phyloP scores from a whole-genome alignment of 2,888 invertebrate genomes.

The Drosophila cognata region DNA sequence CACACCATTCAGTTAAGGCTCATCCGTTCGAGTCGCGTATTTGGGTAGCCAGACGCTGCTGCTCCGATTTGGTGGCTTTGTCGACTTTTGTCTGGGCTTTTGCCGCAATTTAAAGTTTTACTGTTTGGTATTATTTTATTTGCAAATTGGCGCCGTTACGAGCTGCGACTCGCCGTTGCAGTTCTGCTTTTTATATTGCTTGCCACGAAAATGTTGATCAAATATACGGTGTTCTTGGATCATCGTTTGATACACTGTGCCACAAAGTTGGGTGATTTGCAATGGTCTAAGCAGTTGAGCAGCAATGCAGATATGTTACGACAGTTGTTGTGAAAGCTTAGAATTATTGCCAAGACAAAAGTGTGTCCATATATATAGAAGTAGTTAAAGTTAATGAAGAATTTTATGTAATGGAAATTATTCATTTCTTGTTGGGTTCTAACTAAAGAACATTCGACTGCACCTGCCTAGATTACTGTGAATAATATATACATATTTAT shows the following conservation, averaged over 20 bases:
- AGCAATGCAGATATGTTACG: not conserved
- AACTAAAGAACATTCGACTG: not conserved
- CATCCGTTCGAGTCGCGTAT: constrained; percentile 62
- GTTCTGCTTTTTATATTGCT: constrained; percentile 23
- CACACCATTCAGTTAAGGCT: constrained; percentile 18
- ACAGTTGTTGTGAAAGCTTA: not conserved
- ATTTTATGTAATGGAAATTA: not conserved
- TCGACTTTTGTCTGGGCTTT: constrained; percentile 15
- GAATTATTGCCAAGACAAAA: not conserved
- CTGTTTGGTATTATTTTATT: constrained; percentile 63
- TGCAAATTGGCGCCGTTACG: constrained; percentile 71
- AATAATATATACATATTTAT: not conserved
- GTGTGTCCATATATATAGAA: too few species aligned
- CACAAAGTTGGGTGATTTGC: constrained; percentile 31
- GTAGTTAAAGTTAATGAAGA: not conserved
- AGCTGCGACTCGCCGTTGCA: constrained; percentile 9
- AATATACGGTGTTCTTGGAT: not conserved
- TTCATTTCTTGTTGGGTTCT: not conserved
- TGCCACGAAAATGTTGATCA: constrained; percentile 6
- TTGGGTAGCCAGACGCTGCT: constrained; percentile 58
- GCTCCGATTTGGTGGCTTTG: constrained; percentile 12
- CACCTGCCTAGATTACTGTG: not conserved
- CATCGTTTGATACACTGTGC: constrained; percentile 20
- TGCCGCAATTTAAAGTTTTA: constrained; percentile 65
- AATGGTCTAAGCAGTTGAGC: not conserved